Percentiles rank a stretch among this genome's conserved stretches.
phyloP scores from a whole-genome alignment of 2,888 invertebrate species.

The Xestia c-nigrum region DNA sequence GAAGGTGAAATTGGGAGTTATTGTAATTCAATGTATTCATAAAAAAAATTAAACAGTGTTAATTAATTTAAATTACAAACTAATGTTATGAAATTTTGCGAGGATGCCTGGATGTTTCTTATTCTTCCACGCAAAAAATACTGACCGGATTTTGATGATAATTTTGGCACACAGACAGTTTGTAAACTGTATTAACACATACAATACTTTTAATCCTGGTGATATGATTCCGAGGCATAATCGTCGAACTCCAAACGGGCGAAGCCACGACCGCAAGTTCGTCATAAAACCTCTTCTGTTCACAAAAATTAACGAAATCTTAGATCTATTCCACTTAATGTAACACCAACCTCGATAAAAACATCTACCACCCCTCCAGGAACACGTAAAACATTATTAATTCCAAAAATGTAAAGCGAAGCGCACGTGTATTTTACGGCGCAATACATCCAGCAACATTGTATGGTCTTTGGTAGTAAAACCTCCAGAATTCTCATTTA shows the following conservation, averaged over 20 bases:
- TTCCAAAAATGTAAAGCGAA: slow-evolving; percentile 51
- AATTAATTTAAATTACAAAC: too few relatives aligned
- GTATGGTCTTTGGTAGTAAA: slow-evolving; percentile 57
- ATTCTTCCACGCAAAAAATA: too few relatives aligned
- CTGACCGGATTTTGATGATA: too few relatives aligned
- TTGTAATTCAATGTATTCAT: neutral
- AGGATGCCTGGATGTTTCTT: too few relatives aligned
- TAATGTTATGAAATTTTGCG: too few relatives aligned
- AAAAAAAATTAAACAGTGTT: too few relatives aligned
- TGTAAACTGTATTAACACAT: too few relatives aligned
- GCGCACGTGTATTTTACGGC: slow-evolving; percentile 58
- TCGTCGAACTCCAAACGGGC: too few relatives aligned
- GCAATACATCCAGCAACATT: slow-evolving; percentile 59
- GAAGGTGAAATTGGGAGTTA: neutral
- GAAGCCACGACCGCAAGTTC: neutral
- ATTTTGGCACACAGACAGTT: too few relatives aligned
- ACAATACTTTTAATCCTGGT: too few relatives aligned
- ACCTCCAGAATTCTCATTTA: slow-evolving; percentile 71
- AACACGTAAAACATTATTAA: slow-evolving; percentile 49
- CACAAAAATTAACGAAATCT: neutral
- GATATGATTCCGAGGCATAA: too few relatives aligned
- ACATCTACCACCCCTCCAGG: neutral
- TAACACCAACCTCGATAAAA: slow-evolving; percentile 17
- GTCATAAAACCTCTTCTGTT: neutral
- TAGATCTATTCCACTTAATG: neutral